Base-by-base conservation (phyloP, 1,140 invertebrate species). In the Drosophila guanche region DNA sequence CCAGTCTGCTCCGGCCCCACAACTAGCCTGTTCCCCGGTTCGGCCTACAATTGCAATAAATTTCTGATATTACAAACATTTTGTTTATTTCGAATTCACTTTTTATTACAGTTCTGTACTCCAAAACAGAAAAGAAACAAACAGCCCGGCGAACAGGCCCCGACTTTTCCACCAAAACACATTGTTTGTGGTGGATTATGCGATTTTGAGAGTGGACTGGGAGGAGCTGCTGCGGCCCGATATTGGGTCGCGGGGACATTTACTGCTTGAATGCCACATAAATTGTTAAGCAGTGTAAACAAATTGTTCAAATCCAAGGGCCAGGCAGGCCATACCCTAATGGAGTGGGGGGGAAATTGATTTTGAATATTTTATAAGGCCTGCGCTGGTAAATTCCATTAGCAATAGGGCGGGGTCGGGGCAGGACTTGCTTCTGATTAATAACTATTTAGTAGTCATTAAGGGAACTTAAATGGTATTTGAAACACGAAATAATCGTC, bases 11-110 rank as follows among this genome's bases (percentile, higher is more conserved):
- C 53, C 29, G 33, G 12, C 22, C 33, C n/a, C 8, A 33, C 20
- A 23, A 22, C 29, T 42, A 14, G 5, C 5, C 46, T 20, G 67
- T 12, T 43, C 16, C 5, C 66, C 4, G 23, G 14, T 37, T 25
- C 16, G 16, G 33, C 53, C 58, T 57, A 45, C 45, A 43, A 76
- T 74, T 72, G 80, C 76, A 79, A 79, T 84, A 84, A 84, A 84
- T 84, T 84, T 78, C 71, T 84, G 66, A 76, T 84, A 84, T 84
- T 85, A 85, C 60, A 74, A 59, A 65, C 75, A 83, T 78, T 83
- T 78, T 73, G 74, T 63, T 61, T 84, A 84, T 79, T 83, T 59
- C 58, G 61, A 76, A 74, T 85, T 86, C 86, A 70, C 57, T 73
- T 86, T 85, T 86, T 86, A 85, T 86, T 86, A 85, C 80, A 85